Evolutionary conservation across 1,140 invertebrate genomes (phyloP), one percentile per base, ranked within the genome.

Genomic region (Diorhabda elongata): DNA sequence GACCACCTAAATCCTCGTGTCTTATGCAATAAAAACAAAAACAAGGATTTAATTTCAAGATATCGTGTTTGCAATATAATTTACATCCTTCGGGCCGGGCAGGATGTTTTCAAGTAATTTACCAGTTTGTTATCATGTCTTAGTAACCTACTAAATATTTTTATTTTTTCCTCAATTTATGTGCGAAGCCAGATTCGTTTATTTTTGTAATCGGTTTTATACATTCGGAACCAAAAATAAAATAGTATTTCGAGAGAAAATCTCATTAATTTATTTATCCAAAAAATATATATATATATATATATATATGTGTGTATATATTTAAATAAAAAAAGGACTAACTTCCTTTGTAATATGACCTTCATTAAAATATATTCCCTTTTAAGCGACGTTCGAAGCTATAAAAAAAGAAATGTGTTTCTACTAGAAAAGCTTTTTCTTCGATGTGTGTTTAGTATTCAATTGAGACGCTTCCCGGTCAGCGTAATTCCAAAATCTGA

Each of bases 31-130:
- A 11, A 57, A 41, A 66, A 66, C 57, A 67, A 67, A 60, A 67
- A 67, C 65, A 67, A 67, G 26, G 65, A 44, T 67, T 67, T 67
- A 67, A 67, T 60, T 67, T 11, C 58, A 11, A 60, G 65, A 67
- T 67, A 67, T 60, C 65, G 65, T 67, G 65, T 58, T 60, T 6
- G 65, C 42, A 42, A 43, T 67, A 45, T 67, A 67, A 67, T 67
- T 67, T 67, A 58, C 65, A 66, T 66, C 58, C 65, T 60, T 47
- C 65, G 41, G 58, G 57, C 65, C n/a, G 26, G 64, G 56, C 64
- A 66, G 57, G 64, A 66, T 66, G 64, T 66, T 66, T 59, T 66
- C 57, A 43, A 58, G 58, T 58, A 57, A 66, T 66, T 66, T 66
- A 58, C 64, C 42, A 66, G 45, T 66, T 66, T 66, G 64, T 26